These are phyloP conservation scores for Ischnus inquisitorius DNA, from an alignment of 2,888 invertebrate genomes.

Conservation along the genomic window DNA sequence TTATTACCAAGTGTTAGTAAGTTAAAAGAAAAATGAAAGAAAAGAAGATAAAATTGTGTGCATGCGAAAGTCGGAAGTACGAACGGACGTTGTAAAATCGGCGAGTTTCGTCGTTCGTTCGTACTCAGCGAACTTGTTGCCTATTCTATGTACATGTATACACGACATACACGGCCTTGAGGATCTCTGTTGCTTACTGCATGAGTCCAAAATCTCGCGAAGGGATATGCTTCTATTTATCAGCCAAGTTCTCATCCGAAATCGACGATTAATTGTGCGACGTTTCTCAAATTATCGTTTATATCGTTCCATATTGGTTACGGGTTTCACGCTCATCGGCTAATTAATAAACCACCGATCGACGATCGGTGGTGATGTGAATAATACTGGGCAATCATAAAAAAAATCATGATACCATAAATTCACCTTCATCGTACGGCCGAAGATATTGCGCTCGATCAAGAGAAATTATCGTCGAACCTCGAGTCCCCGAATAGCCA, in stretches of 20 bases:
- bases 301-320: constrained; percentile 40
- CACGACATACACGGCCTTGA: constrained; percentile 46
- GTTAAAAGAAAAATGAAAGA: not conserved
- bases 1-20: not conserved
- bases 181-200: constrained; percentile 61
- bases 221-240: constrained; percentile 67
- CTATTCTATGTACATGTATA: not conserved
- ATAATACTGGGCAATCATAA: constrained; percentile 63
- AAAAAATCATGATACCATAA: constrained; percentile 39
- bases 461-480: constrained; percentile 25
- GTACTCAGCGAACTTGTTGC: constrained; percentile 3
- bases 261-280: constrained; percentile 37
- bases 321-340: constrained; percentile 40
- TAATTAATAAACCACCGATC: constrained; percentile 46
- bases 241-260: constrained; percentile 57
- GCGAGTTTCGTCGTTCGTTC: constrained; percentile 11
- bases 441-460: not conserved
- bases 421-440: constrained; percentile 15
- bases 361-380: constrained; percentile 41
- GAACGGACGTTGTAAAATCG: constrained; percentile 8
- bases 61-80: constrained; percentile 26
- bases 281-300: constrained; percentile 57
- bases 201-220: constrained; percentile 56
- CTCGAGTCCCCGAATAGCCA: constrained; percentile 7
- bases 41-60: constrained; percentile 27